Evolutionary conservation across 35 echinoderm and acorn worm species (phyloP).

Genomic region (Diadema setosum): DNA sequence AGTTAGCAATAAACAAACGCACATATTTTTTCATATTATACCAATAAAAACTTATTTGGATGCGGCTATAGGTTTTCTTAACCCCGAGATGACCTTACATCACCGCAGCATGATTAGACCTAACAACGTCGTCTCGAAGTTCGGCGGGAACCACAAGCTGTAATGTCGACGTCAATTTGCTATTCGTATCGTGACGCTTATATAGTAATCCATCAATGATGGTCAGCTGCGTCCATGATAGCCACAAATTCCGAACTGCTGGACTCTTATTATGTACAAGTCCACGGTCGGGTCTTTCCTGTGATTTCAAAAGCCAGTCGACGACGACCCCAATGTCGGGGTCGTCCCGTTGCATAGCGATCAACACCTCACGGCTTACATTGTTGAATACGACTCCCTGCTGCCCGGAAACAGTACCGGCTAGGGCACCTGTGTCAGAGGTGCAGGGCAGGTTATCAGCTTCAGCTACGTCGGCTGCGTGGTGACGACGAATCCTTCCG

Average conservation of each 20-base stretch:
- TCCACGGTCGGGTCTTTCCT: neutral
- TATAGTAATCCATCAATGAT: neutral
- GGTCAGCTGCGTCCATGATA: neutral
- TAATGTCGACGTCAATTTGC: neutral
- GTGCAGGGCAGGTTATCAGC: neutral
- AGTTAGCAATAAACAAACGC: neutral
- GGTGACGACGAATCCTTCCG: neutral
- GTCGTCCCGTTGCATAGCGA: neutral
- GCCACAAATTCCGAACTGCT: neutral
- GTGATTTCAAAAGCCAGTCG: neutral
- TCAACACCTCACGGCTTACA: neutral
- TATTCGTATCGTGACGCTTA: neutral
- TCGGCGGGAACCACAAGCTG: neutral
- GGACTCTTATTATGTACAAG: too few species aligned
- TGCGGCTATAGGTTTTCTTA: neutral
- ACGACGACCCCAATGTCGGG: neutral
- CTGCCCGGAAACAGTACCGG: neutral
- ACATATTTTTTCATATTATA: neutral
- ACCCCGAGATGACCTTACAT: neutral
- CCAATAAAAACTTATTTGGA: neutral
- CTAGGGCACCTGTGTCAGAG: neutral
- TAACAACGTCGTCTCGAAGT: neutral
- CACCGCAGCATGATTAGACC: neutral
- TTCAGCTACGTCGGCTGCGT: neutral
- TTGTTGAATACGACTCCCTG: neutral